Evolutionary conservation across 2,888 invertebrate genomes (phyloP), one percentile per base, ranked within the genome.

Genomic region (Anoplius nigerrimus): DNA sequence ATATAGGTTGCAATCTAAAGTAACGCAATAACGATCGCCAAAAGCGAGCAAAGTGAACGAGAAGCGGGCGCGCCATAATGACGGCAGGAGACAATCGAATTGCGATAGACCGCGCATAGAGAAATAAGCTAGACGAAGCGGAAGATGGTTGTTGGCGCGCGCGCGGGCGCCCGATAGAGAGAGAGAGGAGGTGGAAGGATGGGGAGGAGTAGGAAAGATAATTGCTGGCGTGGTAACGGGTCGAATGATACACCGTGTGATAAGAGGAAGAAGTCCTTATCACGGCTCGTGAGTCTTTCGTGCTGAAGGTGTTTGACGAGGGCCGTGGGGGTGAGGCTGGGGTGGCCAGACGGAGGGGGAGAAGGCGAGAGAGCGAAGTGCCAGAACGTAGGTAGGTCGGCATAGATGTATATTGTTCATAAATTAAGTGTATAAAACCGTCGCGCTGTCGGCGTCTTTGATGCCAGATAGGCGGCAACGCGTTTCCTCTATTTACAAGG

Each of bases 371-470:
- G 71, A 74, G 72, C 75, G 72, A 84, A 81, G 84, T 83, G 84
- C 70, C 77, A 79, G 82, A 83, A 83, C 79, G 75, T 74, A 82
- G 81, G 81, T 78, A 76, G 77, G 76, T 73, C 71, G 74, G 75
- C 73, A 65, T 75, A 71, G 72, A 66, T 72, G 76, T 84, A 81
- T 83, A 85, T 85, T 82, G 84, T 86, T 85, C 85, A 84, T 87
- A 86, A 87, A 86, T 86, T 84, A 85, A 85, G 80, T 80, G 74
- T 79, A 84, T 86, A 86, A 86, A 85, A 84, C 81, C 80, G 83
- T 84, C 82, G 78, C 69, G 71, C 66, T 48, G 82, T 78, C 86
- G 86, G 86, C 74, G 59, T 72, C 84, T 86, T 86, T 87, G 86
- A 86, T 84, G 83, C 74, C 61, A 76, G 81, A 84, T 83, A 86